Percentiles rank a stretch among this genome's conserved stretches.
Conservation (phyloP, 1,140 invertebrate genomes). For the Panulirus ornatus region DNA sequence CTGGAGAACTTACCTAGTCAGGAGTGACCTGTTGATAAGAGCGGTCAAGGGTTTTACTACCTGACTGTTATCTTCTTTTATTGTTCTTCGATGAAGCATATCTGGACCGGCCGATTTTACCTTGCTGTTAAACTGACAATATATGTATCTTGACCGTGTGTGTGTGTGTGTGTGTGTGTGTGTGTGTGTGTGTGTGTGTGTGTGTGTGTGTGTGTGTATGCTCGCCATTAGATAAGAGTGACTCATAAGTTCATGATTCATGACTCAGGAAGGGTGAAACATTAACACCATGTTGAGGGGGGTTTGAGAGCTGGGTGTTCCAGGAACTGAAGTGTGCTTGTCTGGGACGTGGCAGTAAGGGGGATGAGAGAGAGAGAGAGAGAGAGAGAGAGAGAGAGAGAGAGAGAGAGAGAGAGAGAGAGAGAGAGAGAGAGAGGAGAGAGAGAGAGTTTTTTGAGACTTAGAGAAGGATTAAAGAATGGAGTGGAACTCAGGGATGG, state of each 20-base stretch:
- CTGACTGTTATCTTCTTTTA: too few relatives aligned
- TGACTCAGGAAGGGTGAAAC: too few relatives aligned
- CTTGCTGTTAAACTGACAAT: too few relatives aligned
- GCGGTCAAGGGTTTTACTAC: too few relatives aligned
- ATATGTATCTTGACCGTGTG: background rate
- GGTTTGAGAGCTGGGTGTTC: background rate
- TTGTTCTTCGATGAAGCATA: too few relatives aligned
- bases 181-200: constrained; percentile 5
- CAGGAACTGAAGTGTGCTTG: background rate
- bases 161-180: background rate
- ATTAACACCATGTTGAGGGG: background rate
- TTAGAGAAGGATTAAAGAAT: too few relatives aligned
- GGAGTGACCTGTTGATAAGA: too few relatives aligned
- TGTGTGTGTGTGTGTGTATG: background rate
- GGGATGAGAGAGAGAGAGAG: background rate
- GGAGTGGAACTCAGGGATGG: too few relatives aligned
- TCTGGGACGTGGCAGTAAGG: background rate
- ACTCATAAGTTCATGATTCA: too few relatives aligned
- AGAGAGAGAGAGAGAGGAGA: background rate
- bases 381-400: background rate
- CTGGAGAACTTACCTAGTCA: too few relatives aligned
- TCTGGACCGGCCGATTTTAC: too few relatives aligned
- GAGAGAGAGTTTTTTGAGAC: background rate
- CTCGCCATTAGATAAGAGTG: too few relatives aligned
- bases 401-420: background rate